These are phyloP conservation scores for Elaphurus davidianus DNA, from an alignment of 2,113 vertebrate genomes.

Conservation along the genomic window DNA sequence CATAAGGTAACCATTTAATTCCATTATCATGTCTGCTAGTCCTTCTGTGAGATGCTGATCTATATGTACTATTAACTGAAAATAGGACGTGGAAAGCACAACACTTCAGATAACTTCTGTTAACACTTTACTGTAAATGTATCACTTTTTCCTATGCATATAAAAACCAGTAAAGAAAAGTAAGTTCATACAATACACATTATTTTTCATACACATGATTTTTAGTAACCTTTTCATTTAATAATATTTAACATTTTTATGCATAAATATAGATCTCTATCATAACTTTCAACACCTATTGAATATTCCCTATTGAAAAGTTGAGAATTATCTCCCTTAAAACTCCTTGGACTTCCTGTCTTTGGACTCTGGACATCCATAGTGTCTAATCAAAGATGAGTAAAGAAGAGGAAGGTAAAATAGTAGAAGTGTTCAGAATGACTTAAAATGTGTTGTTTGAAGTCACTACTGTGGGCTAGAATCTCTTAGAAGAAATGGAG, in stretches of 20 bases:
- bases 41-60: background rate
- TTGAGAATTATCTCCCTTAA: background rate
- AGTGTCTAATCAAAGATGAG: slow-evolving; percentile 10
- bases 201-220: background rate
- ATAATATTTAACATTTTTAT: background rate
- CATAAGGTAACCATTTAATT: background rate
- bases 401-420: background rate
- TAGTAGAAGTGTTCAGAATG: background rate
- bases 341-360: background rate
- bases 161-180: slow-evolving; percentile 25
- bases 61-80: background rate
- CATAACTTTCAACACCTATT: background rate
- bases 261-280: background rate
- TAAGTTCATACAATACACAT: background rate
- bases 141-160: background rate
- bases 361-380: background rate
- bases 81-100: background rate
- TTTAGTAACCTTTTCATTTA: slow-evolving; percentile 15
- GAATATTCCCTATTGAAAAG: background rate
- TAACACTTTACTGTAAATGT: slow-evolving; percentile 4
- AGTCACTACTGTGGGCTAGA: background rate
- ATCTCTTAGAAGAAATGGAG: background rate
- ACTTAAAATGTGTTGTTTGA: slow-evolving; percentile 13
- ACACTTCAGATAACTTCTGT: background rate
- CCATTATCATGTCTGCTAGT: background rate